Evolutionary conservation across 2,113 vertebrate species (phyloP).

Genomic region (Caloenas nicobarica): DNA sequence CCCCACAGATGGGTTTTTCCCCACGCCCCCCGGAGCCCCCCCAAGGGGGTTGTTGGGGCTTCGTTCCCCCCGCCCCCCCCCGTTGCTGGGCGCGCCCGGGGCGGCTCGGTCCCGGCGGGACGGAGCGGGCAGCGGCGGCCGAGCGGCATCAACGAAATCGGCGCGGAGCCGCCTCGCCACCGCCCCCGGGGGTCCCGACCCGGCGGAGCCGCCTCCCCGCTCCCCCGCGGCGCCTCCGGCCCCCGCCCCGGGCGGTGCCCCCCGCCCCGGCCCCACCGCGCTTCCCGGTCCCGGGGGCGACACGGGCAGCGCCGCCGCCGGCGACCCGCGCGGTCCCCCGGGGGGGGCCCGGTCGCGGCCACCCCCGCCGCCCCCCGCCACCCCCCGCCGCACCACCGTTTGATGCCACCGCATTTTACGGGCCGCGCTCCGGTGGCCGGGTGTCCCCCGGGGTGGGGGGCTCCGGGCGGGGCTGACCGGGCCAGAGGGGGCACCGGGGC

Average conservation of each 20-base stretch:
- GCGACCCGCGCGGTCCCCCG: background rate
- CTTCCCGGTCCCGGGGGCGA: background rate
- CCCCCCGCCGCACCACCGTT: background rate
- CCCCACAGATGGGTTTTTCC: background rate
- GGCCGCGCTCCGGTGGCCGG: background rate
- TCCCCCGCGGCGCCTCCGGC: background rate
- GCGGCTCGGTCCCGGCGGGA: background rate
- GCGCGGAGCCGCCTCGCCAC: background rate
- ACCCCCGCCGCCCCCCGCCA: background rate
- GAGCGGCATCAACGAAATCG: slow-evolving; percentile 16
- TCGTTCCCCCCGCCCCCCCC: background rate
- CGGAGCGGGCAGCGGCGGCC: background rate
- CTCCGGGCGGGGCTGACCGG: background rate
- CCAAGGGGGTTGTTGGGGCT: background rate
- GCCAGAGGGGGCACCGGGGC: background rate
- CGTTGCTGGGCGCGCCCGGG: background rate
- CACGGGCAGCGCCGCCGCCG: background rate
- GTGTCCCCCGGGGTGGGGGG: background rate
- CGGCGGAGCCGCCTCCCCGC: background rate
- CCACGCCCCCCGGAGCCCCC: background rate
- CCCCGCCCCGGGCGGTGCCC: background rate
- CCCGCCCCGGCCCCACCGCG: background rate
- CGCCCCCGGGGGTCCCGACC: background rate
- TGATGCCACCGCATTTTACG: background rate
- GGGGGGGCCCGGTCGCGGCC: background rate